Base-by-base conservation (phyloP, 2,113 vertebrate genomes). In the Otocyon megalotis region DNA sequence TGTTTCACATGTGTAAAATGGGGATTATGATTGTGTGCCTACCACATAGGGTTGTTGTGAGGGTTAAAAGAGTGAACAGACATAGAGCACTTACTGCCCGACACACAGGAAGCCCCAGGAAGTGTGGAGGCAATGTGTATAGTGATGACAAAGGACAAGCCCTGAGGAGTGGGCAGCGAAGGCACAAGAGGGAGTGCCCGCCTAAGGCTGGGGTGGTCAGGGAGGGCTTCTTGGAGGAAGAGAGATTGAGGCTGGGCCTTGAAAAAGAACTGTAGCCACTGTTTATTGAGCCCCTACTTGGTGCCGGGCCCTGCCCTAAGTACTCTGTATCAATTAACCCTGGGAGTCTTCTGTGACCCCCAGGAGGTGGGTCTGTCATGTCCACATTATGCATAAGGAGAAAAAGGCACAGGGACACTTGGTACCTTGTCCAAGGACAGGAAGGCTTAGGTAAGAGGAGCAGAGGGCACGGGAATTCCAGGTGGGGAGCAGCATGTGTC, bases 191-290 rank as follows among this genome's bases (percentile, higher is more conserved):
- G 30, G 30, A 24, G 37, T 20, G 20, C 58, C n/a, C 76, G 6
- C 43, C 53, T 77, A 56, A 32, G 48, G 76, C 48, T 71, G 69
- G 30, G 19, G 48, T 65, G 28, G 67, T 53, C 88, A 63, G 37
- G 65, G 48, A 48, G 32, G 54, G 43, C 91, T 56, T 95, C 60
- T 84, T 74, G 74, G 94, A 87, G 80, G 85, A 95, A 50, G 62
- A 88, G 65, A 35, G 58, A 32, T 65, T 83, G 48, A 60, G 79
- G 50, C 19, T 79, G 6, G 69, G 48, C 48, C 37, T 86, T 79
- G 48, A 80, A 32, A 72, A 84, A 93, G 56, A 28, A 35, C 53
- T 13, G 8, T n/a, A 65, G 79, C 4, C 62, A 11, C 67, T 0
- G 0, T 58, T 60, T 14, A n/a, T 1, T n/a, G 76, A 80, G 32